Evolutionary conservation across 2,113 vertebrate genomes (phyloP).

Genomic region (Siniperca chuatsi): DNA sequence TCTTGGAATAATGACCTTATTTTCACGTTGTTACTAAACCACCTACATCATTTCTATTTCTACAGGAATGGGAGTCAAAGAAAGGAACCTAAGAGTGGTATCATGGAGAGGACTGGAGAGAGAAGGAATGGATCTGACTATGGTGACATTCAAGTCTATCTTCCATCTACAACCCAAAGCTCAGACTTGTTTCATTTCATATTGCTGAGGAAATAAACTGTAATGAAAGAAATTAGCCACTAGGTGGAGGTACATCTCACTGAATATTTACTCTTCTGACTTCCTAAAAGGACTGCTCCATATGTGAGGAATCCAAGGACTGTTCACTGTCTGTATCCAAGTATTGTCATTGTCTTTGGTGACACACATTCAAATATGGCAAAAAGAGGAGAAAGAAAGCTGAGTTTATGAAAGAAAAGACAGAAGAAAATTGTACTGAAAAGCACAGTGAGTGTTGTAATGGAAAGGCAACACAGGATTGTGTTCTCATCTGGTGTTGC

Average conservation of each 20-base stretch:
- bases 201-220: constrained; percentile 3
- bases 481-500: constrained; percentile 1
- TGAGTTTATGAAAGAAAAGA: constrained; percentile 17
- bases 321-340: neutral
- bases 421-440: constrained; percentile 6
- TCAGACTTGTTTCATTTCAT: constrained; percentile 14
- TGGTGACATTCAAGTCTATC: too few relatives aligned
- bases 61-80: constrained; percentile 98
- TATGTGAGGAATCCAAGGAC: neutral
- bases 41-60: constrained; percentile 12
- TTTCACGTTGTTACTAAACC: neutral
- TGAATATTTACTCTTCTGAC: constrained; percentile 38
- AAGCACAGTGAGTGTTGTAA: neutral
- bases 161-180: neutral
- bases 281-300: neutral
- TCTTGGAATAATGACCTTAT: neutral
- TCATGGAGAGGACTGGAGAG: constrained; percentile 18
- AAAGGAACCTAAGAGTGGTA: constrained; percentile 86
- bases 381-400: neutral
- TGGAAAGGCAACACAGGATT: constrained; percentile 5
- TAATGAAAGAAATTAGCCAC: constrained; percentile 56
- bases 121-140: neutral
- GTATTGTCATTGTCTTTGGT: constrained; percentile 4
- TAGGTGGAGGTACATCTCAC: constrained; percentile 67
- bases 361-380: neutral